Evolutionary conservation across 2,113 vertebrate species (phyloP).

Genomic region (Paradoxurus hermaphroditus): DNA sequence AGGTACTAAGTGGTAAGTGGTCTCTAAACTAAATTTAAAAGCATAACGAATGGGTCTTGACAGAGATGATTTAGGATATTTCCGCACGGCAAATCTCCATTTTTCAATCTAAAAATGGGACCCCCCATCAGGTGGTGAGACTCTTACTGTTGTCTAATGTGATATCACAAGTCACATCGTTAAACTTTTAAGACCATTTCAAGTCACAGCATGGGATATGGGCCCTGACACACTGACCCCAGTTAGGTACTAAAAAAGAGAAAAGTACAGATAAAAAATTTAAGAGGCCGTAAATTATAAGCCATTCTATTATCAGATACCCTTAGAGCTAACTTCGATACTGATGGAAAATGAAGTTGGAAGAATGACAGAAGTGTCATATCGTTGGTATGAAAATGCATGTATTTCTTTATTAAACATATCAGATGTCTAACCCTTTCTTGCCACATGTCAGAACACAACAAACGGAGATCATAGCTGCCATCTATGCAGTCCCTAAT

Average conservation of each 20-base stretch:
- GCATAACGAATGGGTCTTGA: background rate
- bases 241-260: background rate
- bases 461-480: background rate
- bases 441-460: background rate
- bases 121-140: background rate
- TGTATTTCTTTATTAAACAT: background rate
- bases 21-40: background rate
- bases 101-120: constrained; percentile 18
- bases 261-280: background rate
- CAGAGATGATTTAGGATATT: background rate
- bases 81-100: background rate
- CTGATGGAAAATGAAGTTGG: background rate
- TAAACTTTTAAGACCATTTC: constrained; percentile 2
- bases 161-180: background rate
- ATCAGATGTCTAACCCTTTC: background rate
- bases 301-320: background rate
- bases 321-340: background rate
- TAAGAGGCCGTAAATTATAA: background rate
- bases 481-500: background rate
- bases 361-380: background rate
- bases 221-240: background rate
- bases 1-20: background rate
- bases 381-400: background rate
- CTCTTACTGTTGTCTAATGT: background rate
- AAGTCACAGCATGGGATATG: background rate